Percentiles rank a stretch among this genome's conserved stretches.
These are phyloP conservation scores for Apodemia duryi DNA, from an alignment of 2,888 invertebrate genomes.

Conservation along the genomic window DNA sequence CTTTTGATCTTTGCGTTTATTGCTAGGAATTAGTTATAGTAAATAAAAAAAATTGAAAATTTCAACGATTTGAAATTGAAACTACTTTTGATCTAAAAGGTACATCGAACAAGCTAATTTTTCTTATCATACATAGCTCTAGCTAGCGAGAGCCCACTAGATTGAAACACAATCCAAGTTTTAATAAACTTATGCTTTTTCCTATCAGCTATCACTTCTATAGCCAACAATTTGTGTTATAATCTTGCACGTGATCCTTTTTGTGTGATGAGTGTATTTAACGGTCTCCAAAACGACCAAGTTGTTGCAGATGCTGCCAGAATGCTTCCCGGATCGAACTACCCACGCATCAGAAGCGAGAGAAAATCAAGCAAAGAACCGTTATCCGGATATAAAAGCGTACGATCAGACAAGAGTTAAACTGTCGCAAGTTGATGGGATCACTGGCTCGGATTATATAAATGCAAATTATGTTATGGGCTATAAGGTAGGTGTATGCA, in stretches of 20 bases:
- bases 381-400: slow-evolving; percentile 95
- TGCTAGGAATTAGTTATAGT: no score
- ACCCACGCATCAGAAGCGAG: slow-evolving; percentile 91
- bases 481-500: slow-evolving; percentile 80
- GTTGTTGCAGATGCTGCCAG: slow-evolving; percentile 85
- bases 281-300: slow-evolving; percentile 34
- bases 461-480: slow-evolving; percentile 95
- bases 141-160: neutral
- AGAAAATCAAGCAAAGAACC: slow-evolving; percentile 92
- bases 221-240: slow-evolving; percentile 1
- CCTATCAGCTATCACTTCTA: neutral
- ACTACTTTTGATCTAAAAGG: neutral
- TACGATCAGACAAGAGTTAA: slow-evolving; percentile 95
- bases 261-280: slow-evolving; percentile 24
- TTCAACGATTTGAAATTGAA: no score
- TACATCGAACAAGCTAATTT: neutral
- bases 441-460: slow-evolving; percentile 92
- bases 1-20: no score
- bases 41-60: no score
- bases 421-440: slow-evolving; percentile 86
- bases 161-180: neutral
- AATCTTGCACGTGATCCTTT: slow-evolving; percentile 5
- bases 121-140: neutral
- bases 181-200: neutral
- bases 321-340: slow-evolving; percentile 91